Evolutionary conservation across 1,140 invertebrate species (phyloP).

Genomic region (Maniola jurtina): DNA sequence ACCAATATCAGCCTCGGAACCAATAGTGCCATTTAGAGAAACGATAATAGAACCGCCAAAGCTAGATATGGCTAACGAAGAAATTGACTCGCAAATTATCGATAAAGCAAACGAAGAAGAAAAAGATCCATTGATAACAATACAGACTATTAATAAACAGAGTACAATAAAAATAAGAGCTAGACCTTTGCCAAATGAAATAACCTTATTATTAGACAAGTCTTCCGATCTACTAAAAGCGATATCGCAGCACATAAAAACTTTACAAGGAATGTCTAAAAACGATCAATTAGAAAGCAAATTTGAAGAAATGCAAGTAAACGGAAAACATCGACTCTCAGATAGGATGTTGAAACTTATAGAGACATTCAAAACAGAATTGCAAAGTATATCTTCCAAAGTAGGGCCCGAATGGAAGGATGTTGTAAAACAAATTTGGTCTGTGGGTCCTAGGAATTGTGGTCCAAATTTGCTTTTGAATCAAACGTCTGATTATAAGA

Average conservation of each 20-base stretch:
- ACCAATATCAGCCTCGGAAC: slow-evolving; percentile 93
- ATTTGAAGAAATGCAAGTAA: slow-evolving; percentile 50
- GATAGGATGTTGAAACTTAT: slow-evolving; percentile 80
- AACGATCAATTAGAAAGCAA: slow-evolving; percentile 58
- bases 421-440: slow-evolving; percentile 89
- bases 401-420: slow-evolving; percentile 80
- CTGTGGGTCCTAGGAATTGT: slow-evolving; percentile 92
- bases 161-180: slow-evolving; percentile 88
- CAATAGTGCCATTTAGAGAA: slow-evolving; percentile 97
- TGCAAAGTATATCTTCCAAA: slow-evolving; percentile 82
- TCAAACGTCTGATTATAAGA: slow-evolving; percentile 81
- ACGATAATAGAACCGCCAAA: slow-evolving; percentile 92
- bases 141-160: slow-evolving; percentile 86
- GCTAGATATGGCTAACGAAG: slow-evolving; percentile 94
- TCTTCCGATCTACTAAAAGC: slow-evolving; percentile 80
- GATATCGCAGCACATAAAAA: slow-evolving; percentile 69
- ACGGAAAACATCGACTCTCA: slow-evolving; percentile 59
- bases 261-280: slow-evolving; percentile 54
- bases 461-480: slow-evolving; percentile 95
- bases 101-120: slow-evolving; percentile 51
- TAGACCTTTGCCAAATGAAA: slow-evolving; percentile 86
- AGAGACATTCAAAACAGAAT: slow-evolving; percentile 81
- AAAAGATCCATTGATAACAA: slow-evolving; percentile 79
- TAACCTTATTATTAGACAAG: slow-evolving; percentile 83
- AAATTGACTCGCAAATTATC: slow-evolving; percentile 81